Evolutionary conservation across 2,888 invertebrate genomes (phyloP).

Genomic region (Steinernema scapterisci): DNA sequence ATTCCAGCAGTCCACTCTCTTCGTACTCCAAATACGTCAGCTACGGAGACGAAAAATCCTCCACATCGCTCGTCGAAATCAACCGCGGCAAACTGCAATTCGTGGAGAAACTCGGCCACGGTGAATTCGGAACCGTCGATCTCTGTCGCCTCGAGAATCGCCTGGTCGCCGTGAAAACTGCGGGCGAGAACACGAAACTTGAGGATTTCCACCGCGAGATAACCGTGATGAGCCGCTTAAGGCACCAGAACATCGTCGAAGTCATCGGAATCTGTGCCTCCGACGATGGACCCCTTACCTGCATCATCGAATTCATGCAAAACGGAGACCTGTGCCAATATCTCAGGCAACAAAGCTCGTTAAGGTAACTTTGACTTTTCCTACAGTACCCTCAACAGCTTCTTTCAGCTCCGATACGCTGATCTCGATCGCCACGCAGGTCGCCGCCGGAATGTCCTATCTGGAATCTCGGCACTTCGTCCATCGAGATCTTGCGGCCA

Average conservation of each 20-base stretch:
- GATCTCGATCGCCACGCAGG: constrained; percentile 70
- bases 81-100: constrained; percentile 74
- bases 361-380: not conserved
- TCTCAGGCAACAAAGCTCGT: constrained; percentile 68
- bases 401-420: constrained; percentile 38
- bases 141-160: constrained; percentile 51
- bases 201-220: constrained; percentile 60
- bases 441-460: constrained; percentile 88
- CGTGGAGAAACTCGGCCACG: constrained; percentile 77
- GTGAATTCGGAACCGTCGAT: constrained; percentile 57
- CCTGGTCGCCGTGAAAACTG: constrained; percentile 47
- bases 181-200: constrained; percentile 44
- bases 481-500: constrained; percentile 80
- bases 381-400: not conserved
- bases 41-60: constrained; percentile 51
- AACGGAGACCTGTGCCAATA: constrained; percentile 82
- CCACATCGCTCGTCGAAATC: constrained; percentile 52
- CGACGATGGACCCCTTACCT: constrained; percentile 80
- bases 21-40: constrained; percentile 49
- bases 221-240: constrained; percentile 45
- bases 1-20: constrained; percentile 49
- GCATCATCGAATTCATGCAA: constrained; percentile 86
- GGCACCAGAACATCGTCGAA: constrained; percentile 60
- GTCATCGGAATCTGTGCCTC: constrained; percentile 75
- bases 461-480: constrained; percentile 86